phyloP scores from a whole-genome alignment of 2,113 vertebrate genomes.

The Arvicanthis niloticus region DNA sequence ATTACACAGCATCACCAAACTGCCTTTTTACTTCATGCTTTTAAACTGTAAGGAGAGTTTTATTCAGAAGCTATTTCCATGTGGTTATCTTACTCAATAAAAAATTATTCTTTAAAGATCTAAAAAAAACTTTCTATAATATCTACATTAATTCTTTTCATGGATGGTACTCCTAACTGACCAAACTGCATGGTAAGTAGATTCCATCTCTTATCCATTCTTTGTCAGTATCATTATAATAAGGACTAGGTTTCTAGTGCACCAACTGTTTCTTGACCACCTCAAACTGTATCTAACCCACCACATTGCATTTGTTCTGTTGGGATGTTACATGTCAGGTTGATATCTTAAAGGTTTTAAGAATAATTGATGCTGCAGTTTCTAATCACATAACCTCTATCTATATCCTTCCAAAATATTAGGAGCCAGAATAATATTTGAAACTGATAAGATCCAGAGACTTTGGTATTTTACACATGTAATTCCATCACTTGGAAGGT shows the following conservation, averaged over 20 bases:
- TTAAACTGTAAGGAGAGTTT: neutral
- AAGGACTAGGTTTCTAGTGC: neutral
- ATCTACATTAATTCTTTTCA: neutral
- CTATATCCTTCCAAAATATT: neutral
- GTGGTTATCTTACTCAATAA: neutral
- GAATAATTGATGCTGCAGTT: neutral
- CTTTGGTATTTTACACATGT: neutral
- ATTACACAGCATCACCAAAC: neutral
- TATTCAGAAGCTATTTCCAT: neutral
- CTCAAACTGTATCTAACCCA: neutral
- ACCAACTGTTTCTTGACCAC: neutral
- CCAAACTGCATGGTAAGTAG: neutral
- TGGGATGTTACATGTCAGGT: neutral
- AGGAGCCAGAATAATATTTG: neutral
- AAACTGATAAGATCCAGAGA: neutral
- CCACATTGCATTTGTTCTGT: neutral
- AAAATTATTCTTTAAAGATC: neutral
- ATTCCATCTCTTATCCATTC: neutral
- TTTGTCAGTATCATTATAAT: neutral
- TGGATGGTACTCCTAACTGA: neutral
- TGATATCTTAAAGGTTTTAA: neutral
- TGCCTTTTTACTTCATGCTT: neutral
- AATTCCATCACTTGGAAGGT: neutral
- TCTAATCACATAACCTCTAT: neutral
- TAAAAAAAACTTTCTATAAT: neutral